Evolutionary conservation across 2,888 invertebrate genomes (phyloP).

Genomic region (Leptogaster cylindrica): DNA sequence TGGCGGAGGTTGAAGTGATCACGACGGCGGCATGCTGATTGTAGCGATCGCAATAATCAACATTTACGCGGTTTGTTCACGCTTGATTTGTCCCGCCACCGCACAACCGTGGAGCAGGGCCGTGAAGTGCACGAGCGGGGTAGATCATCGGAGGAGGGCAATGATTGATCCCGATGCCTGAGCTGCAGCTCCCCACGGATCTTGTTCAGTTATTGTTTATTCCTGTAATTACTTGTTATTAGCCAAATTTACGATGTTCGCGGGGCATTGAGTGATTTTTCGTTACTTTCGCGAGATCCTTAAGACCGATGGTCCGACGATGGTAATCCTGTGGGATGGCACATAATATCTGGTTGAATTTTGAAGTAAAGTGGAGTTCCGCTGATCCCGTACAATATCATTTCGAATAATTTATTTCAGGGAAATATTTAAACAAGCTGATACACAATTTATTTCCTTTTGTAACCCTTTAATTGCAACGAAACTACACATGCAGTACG

Average conservation of each 20-base stretch:
- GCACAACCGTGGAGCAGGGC: slow-evolving; percentile 14
- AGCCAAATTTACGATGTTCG: slow-evolving; percentile 43
- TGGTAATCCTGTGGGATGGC: no score
- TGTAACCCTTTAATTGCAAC: no score
- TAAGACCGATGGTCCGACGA: no score
- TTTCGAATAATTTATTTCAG: no score
- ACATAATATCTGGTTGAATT: no score
- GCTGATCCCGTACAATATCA: no score
- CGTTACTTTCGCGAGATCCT: no score
- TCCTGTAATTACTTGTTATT: slow-evolving; percentile 45
- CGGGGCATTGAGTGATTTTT: slow-evolving; percentile 38
- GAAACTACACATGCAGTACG: no score
- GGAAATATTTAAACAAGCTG: no score
- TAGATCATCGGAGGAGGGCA: slow-evolving; percentile 7
- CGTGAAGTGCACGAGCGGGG: not conserved
- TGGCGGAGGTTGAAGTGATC: not conserved
- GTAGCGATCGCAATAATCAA: slow-evolving; percentile 40
- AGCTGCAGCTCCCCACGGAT: not conserved
- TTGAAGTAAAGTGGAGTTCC: no score
- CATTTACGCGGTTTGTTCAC: slow-evolving; percentile 44
- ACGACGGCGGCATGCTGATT: slow-evolving; percentile 18
- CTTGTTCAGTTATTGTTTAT: slow-evolving; percentile 45
- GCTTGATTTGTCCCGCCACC: slow-evolving; percentile 44
- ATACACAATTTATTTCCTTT: no score
- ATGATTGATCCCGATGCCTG: slow-evolving; percentile 13